phyloP scores from a whole-genome alignment of 1,140 invertebrate species.

The Bombus cullumanus region DNA sequence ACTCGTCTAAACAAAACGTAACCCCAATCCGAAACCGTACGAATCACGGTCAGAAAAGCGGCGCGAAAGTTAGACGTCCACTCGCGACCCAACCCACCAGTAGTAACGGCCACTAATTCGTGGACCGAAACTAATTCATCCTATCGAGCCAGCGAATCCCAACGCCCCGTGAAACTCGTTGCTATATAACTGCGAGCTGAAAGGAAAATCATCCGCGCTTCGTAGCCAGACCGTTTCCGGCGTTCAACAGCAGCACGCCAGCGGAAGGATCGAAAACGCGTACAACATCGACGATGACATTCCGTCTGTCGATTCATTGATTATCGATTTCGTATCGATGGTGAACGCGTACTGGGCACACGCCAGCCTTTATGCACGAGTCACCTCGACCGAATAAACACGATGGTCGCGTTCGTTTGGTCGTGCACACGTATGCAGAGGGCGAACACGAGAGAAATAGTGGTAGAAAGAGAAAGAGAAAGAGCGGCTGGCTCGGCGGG shows the following conservation, averaged over 20 bases:
- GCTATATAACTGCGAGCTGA: neutral
- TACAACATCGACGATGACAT: conserved; percentile 44
- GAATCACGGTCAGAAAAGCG: neutral
- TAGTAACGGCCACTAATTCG: neutral
- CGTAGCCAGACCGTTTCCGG: conserved; percentile 14
- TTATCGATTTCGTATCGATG: conserved; percentile 62
- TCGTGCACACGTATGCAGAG: neutral
- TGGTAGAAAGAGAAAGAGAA: conserved; percentile 9
- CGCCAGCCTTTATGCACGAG: conserved; percentile 55
- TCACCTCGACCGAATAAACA: conserved; percentile 68
- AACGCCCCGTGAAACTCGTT: conserved; percentile 23
- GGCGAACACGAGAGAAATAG: neutral
- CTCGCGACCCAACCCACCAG: neutral
- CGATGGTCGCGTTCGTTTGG: conserved; percentile 58
- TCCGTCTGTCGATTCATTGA: conserved; percentile 54
- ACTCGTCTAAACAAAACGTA: neutral
- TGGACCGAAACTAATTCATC: conserved; percentile 27
- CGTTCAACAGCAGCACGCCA: neutral
- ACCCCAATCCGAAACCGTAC: neutral
- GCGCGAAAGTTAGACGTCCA: neutral
- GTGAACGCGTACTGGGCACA: conserved; percentile 18
- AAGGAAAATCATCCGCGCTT: conserved; percentile 24
- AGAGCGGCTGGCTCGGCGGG: neutral
- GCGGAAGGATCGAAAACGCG: conserved; percentile 34
- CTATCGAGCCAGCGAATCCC: neutral